Evolutionary conservation across 2,888 invertebrate genomes (phyloP), one percentile per base, ranked within the genome.

Genomic region (Sepiola atlantica): DNA sequence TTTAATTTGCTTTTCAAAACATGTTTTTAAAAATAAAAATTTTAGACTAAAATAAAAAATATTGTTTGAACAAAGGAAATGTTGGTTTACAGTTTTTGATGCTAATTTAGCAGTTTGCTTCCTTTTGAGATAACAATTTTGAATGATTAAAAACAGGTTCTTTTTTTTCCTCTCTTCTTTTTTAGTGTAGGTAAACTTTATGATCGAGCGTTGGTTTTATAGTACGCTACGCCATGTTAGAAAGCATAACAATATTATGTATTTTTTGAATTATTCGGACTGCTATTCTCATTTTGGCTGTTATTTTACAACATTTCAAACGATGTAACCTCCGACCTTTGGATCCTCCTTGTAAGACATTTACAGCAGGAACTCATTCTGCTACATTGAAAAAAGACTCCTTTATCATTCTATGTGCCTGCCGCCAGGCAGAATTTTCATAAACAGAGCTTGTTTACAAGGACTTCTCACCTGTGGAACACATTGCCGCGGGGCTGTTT

Each of bases 1-100:
- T 77, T 77, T 77, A 77, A 77, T 77, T 77, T 77, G 77, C 77
- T 77, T 77, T 77, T n/a, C n/a, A 77, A 77, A 77, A 77, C n/a
- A 77, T 32, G n/a, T 61, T 61, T 32, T 77, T 77, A n/a, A n/a
- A 77, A 77, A 45, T 45, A 45, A 45, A 45, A 45, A 45, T 45
- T 45, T 45, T 8, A 45, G 45, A 45, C 45, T 45, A 45, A 45
- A 45, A 45, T 45, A 45, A 12, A 77, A n/a, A 2, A 32, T 77
- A n/a, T 77, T 77, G 77, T 77, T 77, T 77, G 77, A 77, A 77
- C 77, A 77, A 77, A 77, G n/a, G n/a, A 77, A 77, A 77, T 18
- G 77, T 77, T 77, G 77, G 32, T 77, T 77, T 77, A 77, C 32
- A 77, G n/a, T 14, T 77, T 77, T 24, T 77, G n/a, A 14, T n/a